Evolutionary conservation across 2,797 vertebrate species (phyloP).

Genomic region (Pterois miles): DNA sequence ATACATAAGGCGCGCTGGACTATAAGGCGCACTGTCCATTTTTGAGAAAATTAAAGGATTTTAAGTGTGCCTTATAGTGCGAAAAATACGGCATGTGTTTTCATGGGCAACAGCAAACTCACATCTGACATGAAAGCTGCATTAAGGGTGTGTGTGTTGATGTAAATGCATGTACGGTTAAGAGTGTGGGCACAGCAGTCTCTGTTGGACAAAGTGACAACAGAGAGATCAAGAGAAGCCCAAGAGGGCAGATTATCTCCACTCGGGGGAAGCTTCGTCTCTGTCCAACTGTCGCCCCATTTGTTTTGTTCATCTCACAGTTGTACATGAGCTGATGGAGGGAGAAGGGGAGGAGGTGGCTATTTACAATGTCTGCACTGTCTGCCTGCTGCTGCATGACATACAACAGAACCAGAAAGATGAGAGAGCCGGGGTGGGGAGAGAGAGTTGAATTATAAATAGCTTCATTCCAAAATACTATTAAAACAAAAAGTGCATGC

Average conservation of each 20-base stretch:
- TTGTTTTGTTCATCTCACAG: slow-evolving; percentile 7
- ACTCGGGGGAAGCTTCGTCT: not conserved
- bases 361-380: not conserved
- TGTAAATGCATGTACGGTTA: slow-evolving; percentile 14
- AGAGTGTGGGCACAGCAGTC: not conserved
- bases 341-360: not conserved
- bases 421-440: not conserved
- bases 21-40: too few relatives aligned
- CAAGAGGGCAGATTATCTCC: slow-evolving; percentile 3
- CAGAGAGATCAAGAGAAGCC: slow-evolving; percentile 16
- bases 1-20: too few relatives aligned
- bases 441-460: slow-evolving; percentile 19
- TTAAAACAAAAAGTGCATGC: not conserved
- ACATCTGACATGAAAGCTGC: not conserved
- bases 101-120: slow-evolving; percentile 10
- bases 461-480: not conserved
- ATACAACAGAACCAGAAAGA: slow-evolving; percentile 8
- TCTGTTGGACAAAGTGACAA: slow-evolving; percentile 4
- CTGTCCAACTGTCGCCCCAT: not conserved
- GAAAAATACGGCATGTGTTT: too few relatives aligned
- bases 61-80: too few relatives aligned
- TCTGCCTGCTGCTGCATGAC: not conserved
- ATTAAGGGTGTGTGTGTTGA: not conserved
- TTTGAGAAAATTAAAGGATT: too few relatives aligned
- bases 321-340: not conserved